phyloP scores from a whole-genome alignment of 2,113 vertebrate species.

The Tenebrosternarchus preto region DNA sequence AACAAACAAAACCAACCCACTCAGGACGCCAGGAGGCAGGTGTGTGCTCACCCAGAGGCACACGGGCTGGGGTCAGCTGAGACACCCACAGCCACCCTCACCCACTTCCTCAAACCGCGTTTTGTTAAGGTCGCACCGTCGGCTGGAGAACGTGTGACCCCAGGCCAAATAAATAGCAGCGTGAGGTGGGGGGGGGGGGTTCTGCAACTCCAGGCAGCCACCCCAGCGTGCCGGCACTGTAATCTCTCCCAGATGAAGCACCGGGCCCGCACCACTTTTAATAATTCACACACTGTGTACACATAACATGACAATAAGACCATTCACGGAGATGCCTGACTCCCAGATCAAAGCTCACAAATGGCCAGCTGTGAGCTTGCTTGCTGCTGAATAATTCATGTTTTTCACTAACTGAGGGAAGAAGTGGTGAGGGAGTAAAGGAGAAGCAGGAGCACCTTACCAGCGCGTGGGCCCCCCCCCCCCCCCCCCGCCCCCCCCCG shows the following conservation, averaged over 20 bases:
- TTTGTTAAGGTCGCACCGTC: conserved; percentile 79
- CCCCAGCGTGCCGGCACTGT: conserved; percentile 89
- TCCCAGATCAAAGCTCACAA: conserved; percentile 96
- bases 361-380: conserved; percentile 96
- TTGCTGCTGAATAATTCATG: conserved; percentile 95
- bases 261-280: conserved; percentile 87
- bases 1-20: background rate
- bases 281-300: conserved; percentile 93
- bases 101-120: conserved; percentile 66
- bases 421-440: conserved; percentile 68
- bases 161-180: conserved; percentile 88
- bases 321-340: conserved; percentile 92
- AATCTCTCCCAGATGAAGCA: conserved; percentile 93
- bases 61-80: background rate
- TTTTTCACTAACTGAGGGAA: conserved; percentile 89
- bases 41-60: conserved; percentile 21
- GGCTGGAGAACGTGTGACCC: conserved; percentile 79
- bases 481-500: conserved; percentile 65
- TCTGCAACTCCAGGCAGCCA: conserved; percentile 85
- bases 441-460: conserved; percentile 68
- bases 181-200: conserved; percentile 88
- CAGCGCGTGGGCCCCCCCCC: conserved; percentile 83
- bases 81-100: conserved; percentile 50
- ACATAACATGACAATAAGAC: conserved; percentile 99
- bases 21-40: conserved; percentile 19